Conservation (phyloP, 1,140 invertebrate species). For the Aleiodes sp. region DNA sequence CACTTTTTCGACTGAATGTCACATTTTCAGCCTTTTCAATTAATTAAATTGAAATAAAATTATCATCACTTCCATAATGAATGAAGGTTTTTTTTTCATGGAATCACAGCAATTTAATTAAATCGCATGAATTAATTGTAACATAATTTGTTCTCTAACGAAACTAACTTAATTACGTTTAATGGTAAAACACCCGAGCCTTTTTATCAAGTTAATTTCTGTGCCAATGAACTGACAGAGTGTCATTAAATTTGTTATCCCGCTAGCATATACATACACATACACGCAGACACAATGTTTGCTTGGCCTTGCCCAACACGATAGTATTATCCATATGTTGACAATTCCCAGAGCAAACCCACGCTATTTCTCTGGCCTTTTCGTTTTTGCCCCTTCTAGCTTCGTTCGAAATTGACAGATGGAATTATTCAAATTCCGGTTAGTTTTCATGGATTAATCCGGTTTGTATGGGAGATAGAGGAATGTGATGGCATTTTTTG, state of each 20-base stretch:
- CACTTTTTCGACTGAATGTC: no score
- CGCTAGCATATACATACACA: no score
- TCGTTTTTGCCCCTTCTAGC: no score
- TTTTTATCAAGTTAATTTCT: not conserved
- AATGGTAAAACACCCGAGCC: not conserved
- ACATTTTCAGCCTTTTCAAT: no score
- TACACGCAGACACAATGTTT: constrained; percentile 4
- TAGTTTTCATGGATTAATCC: no score
- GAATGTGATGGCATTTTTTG: no score
- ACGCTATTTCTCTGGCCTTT: not conserved
- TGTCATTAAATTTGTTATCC: not conserved
- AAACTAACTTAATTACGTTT: not conserved
- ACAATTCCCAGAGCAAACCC: not conserved
- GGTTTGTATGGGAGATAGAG: no score
- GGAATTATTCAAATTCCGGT: no score
- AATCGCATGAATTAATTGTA: not conserved
- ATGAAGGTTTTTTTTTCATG: no score
- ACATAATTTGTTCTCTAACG: not conserved
- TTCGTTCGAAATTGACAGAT: no score
- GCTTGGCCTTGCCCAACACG: constrained; percentile 4
- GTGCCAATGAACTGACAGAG: constrained; percentile 11
- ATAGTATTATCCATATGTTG: constrained; percentile 5
- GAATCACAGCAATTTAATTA: constrained; percentile 1
- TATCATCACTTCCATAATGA: no score
- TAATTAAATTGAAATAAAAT: no score